Evolutionary conservation across 2,888 invertebrate species (phyloP).

Genomic region (Bhutanitis thaidina): DNA sequence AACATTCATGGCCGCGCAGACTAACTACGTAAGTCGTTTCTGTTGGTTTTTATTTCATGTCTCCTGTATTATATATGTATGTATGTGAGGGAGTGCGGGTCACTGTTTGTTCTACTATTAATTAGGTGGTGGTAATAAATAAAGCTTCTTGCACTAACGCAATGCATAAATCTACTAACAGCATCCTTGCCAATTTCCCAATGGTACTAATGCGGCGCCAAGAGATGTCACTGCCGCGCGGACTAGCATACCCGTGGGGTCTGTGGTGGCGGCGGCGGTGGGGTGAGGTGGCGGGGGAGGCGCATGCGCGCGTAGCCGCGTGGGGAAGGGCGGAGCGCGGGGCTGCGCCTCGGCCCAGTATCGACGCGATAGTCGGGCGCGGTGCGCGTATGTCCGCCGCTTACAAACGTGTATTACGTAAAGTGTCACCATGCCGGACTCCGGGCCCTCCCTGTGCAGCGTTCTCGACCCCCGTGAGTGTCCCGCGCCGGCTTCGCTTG

Average conservation of each 20-base stretch:
- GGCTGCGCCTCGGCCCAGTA: slow-evolving; percentile 65
- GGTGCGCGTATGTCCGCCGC: slow-evolving; percentile 67
- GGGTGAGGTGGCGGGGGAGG: slow-evolving; percentile 28
- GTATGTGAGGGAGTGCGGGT: neutral
- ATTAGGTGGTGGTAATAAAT: neutral
- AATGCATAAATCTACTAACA: neutral
- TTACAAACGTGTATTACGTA: slow-evolving; percentile 63
- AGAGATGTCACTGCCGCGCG: slow-evolving; percentile 16
- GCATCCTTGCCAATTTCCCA: neutral
- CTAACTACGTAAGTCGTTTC: neutral
- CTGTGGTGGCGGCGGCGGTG: slow-evolving; percentile 5
- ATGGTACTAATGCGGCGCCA: slow-evolving; percentile 3
- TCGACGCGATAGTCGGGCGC: slow-evolving; percentile 80
- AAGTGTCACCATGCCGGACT: slow-evolving; percentile 68
- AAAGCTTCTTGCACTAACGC: neutral
- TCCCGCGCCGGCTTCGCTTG: slow-evolving; percentile 39
- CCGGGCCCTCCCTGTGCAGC: slow-evolving; percentile 73
- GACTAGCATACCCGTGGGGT: slow-evolving; percentile 22
- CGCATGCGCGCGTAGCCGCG: slow-evolving; percentile 34
- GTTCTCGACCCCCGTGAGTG: slow-evolving; percentile 73
- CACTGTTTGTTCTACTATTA: neutral
- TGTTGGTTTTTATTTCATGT: neutral
- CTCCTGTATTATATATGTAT: neutral
- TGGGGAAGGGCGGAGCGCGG: slow-evolving; percentile 43
- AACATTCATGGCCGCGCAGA: neutral